Evolutionary conservation across 2,888 invertebrate genomes (phyloP).

Genomic region (Perizoma flavofasciatum): DNA sequence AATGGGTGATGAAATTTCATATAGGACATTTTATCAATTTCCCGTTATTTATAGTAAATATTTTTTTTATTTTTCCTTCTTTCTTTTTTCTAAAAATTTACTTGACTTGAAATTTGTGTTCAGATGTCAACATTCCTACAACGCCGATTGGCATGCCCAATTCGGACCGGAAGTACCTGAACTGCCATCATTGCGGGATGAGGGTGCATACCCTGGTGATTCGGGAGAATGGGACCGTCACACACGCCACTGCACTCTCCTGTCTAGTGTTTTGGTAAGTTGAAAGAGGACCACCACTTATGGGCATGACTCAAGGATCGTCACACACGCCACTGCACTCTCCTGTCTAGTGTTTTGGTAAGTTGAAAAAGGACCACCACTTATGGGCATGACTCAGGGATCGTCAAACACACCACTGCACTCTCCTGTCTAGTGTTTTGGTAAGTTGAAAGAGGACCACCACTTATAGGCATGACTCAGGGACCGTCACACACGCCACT

Average conservation of each 20-base stretch:
- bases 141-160: conserved; percentile 38
- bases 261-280: conserved; percentile 52
- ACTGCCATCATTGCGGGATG: conserved; percentile 59
- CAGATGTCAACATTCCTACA: not conserved
- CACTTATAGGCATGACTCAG: conserved; percentile 29
- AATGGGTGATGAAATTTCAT: too few species aligned
- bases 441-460: conserved; percentile 41
- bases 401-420: conserved; percentile 55
- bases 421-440: conserved; percentile 44
- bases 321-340: conserved; percentile 56
- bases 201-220: conserved; percentile 59
- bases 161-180: conserved; percentile 52
- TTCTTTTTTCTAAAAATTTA: too few species aligned
- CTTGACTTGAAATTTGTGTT: too few species aligned
- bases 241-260: conserved; percentile 52
- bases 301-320: conserved; percentile 19
- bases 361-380: conserved; percentile 14
- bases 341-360: conserved; percentile 51
- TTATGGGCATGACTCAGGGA: conserved; percentile 21
- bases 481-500: conserved; percentile 53
- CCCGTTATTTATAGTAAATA: too few species aligned
- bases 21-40: too few species aligned
- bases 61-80: too few species aligned
- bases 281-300: too few species aligned
- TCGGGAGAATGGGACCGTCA: conserved; percentile 52